Evolutionary conservation across 2,888 invertebrate species (phyloP).

Genomic region (Agelastica alni): DNA sequence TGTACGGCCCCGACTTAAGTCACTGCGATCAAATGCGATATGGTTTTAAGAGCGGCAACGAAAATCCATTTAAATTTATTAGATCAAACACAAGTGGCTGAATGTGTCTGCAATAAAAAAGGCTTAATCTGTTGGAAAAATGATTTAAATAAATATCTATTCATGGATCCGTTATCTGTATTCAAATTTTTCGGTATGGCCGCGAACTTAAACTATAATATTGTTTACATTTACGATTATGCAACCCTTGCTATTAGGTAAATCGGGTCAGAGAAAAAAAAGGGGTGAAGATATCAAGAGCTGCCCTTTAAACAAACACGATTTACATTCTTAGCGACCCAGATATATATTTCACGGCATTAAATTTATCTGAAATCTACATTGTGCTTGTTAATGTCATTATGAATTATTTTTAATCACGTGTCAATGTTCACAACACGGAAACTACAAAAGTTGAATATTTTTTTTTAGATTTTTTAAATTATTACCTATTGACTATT

Average conservation of each 20-base stretch:
- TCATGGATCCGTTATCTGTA: slow-evolving; percentile 20
- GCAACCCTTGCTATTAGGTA: slow-evolving; percentile 28
- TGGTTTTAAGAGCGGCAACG: too few relatives aligned
- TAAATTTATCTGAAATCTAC: slow-evolving; percentile 20
- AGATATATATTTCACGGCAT: slow-evolving; percentile 24
- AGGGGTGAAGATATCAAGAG: slow-evolving; percentile 17
- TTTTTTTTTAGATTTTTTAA: too few relatives aligned
- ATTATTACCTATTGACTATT: too few relatives aligned
- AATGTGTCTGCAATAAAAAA: not conserved
- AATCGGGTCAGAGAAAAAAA: slow-evolving; percentile 15
- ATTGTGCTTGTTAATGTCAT: slow-evolving; percentile 12
- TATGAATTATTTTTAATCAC: slow-evolving; percentile 7
- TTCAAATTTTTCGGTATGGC: slow-evolving; percentile 22
- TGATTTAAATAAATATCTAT: slow-evolving; percentile 22
- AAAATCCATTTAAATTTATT: slow-evolving; percentile 12
- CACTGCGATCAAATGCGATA: too few relatives aligned
- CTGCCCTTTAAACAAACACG: slow-evolving; percentile 15
- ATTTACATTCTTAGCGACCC: slow-evolving; percentile 16
- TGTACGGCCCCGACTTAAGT: too few relatives aligned
- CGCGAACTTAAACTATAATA: slow-evolving; percentile 12
- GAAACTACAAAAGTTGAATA: too few relatives aligned
- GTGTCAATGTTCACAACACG: too few relatives aligned
- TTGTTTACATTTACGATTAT: slow-evolving; percentile 27
- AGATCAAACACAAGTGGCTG: slow-evolving; percentile 4
- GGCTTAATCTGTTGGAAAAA: slow-evolving; percentile 18